Evolutionary conservation across 1,140 invertebrate species (phyloP), one percentile per base, ranked within the genome.

Genomic region (Frieseomelitta varia): DNA sequence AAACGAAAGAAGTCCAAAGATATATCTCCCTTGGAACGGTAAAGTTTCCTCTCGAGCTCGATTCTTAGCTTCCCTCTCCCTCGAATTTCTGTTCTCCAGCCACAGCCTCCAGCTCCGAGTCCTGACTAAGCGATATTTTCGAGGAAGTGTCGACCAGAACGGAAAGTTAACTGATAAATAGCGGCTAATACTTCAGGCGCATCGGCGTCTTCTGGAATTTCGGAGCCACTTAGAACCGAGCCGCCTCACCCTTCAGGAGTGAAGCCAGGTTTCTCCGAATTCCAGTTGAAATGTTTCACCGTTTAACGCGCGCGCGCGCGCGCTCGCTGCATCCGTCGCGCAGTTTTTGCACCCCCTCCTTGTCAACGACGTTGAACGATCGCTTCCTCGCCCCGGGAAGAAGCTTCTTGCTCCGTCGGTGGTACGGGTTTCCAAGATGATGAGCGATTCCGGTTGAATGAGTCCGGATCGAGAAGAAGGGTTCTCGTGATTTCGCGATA

Each of bases 141-240:
- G 72, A 53, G 30, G 61, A 68, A 71, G 74, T 75, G 85, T 87
- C 78, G 78, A 55, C 78, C 76, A 71, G 56, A 90, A 91, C 88
- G 80, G 84, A 83, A 88, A 92, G 85, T 91, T 91, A 91, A 89
- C 87, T 83, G 89, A 91, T 91, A 91, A 92, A 92, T 91, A 92
- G 86, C 82, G 78, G 84, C 89, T 90, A 92, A 92, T 91, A 88
- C 81, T 87, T 82, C 34, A 90, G 53, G 53, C 55, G 63, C 68
- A 83, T 79, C 79, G 68, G 85, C 58, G 80, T 78, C 39, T 68
- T 77, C 58, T 80, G 67, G 80, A 86, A 89, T 89, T 89, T 89
- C 58, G 76, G 80, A 63, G 61, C 85, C 84, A 88, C 80, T 89
- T 83, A 83, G 30, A 56, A 30, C n/a, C 39, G 39, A 47, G 39